Base-by-base conservation (phyloP, 2,888 invertebrate genomes). In the Melolontha melolontha region DNA sequence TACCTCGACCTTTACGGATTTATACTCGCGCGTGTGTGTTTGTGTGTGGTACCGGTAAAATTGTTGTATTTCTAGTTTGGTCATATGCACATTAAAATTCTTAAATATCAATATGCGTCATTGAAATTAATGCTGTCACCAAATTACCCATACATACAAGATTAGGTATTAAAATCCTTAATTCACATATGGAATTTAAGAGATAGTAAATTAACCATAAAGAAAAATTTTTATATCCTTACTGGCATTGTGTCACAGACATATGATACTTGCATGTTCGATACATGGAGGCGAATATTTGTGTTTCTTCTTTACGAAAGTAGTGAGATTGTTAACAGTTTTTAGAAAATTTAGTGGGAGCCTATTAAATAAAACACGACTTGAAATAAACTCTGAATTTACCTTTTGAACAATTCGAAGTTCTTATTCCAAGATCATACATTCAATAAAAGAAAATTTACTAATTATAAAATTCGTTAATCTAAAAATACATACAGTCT, bases 91-190 rank as follows among this genome's bases (percentile, higher is more conserved):
- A 14, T 57, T 57, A 57, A 57, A 49, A 51, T 66, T 66, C 54
- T 55, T 66, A 66, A 66, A 66, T 52, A 66, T 57, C 66, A 66
- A 47, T 49, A 47, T 57, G 66, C 57, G 66, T 66, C 66, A 66
- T 40, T 49, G 57, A 54, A 66, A 57, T 44, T 57, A 57, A 55
- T 66, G 57, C 54, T 65, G 65, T 65, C 66, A 66, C 66, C 57
- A 57, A 66, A 64, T 51, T 50, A 64, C 64, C 41, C 39, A 64
- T 42, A 44, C 40, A 55, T 55, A 55, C 55, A 55, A 34, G 40
- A 55, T 55, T 55, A 55, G 41, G 41, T 40, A 40, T 41, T 55
- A 39, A 55, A 41, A 41, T 41, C 22, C 41, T 16, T 17, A 51
- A 55, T 55, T 41, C 55, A n/a, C 17, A 17, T 55, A 40, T 55